phyloP scores from a whole-genome alignment of 2,888 invertebrate species.

The Lochmaea capreae region DNA sequence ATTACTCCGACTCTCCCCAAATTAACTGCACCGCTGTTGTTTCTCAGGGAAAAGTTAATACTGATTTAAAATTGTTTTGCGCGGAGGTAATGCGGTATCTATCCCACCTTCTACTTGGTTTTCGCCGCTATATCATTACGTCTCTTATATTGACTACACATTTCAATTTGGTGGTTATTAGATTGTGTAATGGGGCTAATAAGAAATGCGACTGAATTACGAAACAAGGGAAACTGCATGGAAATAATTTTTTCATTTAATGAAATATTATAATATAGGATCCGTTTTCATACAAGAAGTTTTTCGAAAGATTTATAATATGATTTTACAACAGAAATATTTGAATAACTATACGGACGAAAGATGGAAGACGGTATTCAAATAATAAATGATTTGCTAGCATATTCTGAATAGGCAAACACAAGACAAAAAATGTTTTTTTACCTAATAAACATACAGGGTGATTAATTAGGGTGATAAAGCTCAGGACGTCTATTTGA shows the following conservation, averaged over 20 bases:
- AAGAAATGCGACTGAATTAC: constrained; percentile 21
- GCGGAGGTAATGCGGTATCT: constrained; percentile 13
- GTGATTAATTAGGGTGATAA: too few species aligned
- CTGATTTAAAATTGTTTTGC: constrained; percentile 18
- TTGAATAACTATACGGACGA: not conserved
- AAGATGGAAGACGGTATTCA: not conserved
- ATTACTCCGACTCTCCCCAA: too few species aligned
- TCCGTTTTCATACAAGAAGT: not conserved
- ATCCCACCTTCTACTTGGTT: constrained; percentile 10
- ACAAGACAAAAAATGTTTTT: too few species aligned
- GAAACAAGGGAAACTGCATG: constrained; percentile 12
- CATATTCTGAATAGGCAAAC: too few species aligned
- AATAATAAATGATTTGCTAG: too few species aligned
- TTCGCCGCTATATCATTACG: constrained; percentile 14
- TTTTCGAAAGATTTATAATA: not conserved
- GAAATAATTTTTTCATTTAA: not conserved
- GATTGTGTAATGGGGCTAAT: constrained; percentile 19
- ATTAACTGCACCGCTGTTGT: not conserved
- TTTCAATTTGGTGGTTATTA: constrained; percentile 23
- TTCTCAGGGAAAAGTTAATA: constrained; percentile 10
- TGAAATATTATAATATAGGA: not conserved
- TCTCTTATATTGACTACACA: constrained; percentile 24
- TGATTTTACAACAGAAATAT: not conserved
- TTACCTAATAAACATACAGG: too few species aligned
- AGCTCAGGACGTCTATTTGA: too few species aligned